phyloP scores from a whole-genome alignment of 1,140 invertebrate genomes.

The Microplitis demolitor region DNA sequence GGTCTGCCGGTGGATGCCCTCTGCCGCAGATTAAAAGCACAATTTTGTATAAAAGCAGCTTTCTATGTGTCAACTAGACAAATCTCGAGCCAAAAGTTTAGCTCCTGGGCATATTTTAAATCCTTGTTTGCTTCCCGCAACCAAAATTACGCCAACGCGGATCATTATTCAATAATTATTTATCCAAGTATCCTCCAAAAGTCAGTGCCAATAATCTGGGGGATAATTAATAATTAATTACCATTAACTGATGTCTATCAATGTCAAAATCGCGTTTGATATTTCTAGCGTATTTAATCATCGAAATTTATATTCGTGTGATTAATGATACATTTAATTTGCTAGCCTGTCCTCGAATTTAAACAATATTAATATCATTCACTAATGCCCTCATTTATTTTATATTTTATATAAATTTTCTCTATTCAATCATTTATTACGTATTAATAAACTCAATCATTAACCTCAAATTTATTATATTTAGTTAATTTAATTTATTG shows the following conservation, averaged over 20 bases:
- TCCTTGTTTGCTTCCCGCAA: background rate
- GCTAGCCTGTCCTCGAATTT: too few relatives aligned
- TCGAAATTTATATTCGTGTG: too few relatives aligned
- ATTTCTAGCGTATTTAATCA: too few relatives aligned
- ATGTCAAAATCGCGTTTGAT: too few relatives aligned
- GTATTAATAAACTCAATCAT: too few relatives aligned
- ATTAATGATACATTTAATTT: too few relatives aligned
- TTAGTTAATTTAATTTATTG: too few relatives aligned
- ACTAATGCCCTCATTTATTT: too few relatives aligned
- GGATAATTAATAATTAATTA: slow-evolving; percentile 1
- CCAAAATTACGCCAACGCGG: background rate
- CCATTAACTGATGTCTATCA: background rate
- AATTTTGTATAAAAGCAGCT: background rate
- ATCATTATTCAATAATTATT: background rate
- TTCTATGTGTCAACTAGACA: background rate
- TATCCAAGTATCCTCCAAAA: background rate
- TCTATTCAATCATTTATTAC: too few relatives aligned
- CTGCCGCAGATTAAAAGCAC: slow-evolving; percentile 7
- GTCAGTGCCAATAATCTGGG: background rate
- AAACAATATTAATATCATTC: too few relatives aligned
- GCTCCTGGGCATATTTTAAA: background rate
- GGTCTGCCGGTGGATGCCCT: background rate
- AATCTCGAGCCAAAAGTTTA: background rate
- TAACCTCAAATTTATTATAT: too few relatives aligned
- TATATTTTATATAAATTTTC: too few relatives aligned